Percentiles rank a stretch among this genome's conserved stretches.
Evolutionary conservation across 2,797 vertebrate genomes (phyloP).

Genomic region (Peromyscus attwateri): DNA sequence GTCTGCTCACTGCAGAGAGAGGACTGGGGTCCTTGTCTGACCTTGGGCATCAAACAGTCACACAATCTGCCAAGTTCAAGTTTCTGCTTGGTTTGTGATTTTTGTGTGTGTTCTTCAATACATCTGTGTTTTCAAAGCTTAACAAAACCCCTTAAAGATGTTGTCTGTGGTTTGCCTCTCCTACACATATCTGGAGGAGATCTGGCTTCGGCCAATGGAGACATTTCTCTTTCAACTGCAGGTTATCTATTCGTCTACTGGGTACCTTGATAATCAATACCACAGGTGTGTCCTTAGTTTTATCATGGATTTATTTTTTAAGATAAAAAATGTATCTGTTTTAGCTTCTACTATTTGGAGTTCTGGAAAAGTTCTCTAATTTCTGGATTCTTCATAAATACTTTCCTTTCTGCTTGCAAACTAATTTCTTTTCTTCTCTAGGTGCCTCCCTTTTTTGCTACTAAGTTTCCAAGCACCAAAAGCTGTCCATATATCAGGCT

Average conservation of each 20-base stretch:
- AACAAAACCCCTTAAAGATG: background rate
- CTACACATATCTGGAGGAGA: background rate
- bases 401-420: constrained; percentile 8
- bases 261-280: background rate
- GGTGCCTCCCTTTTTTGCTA: background rate
- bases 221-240: background rate
- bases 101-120: background rate
- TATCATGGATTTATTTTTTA: background rate
- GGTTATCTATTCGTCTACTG: background rate
- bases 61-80: background rate
- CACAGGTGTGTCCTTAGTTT: background rate
- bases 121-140: background rate
- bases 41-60: background rate
- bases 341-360: background rate
- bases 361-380: constrained; percentile 4
- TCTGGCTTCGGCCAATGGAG: background rate
- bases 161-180: background rate
- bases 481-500: background rate
- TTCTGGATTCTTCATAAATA: background rate
- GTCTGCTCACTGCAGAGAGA: background rate
- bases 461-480: background rate
- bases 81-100: background rate
- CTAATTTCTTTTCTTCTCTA: background rate
- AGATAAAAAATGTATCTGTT: background rate
- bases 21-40: background rate